A percentile compares a stretch with the other conserved stretches of the same genome.
phyloP scores from a whole-genome alignment of 2,113 vertebrate species.

The Galbula dea region DNA sequence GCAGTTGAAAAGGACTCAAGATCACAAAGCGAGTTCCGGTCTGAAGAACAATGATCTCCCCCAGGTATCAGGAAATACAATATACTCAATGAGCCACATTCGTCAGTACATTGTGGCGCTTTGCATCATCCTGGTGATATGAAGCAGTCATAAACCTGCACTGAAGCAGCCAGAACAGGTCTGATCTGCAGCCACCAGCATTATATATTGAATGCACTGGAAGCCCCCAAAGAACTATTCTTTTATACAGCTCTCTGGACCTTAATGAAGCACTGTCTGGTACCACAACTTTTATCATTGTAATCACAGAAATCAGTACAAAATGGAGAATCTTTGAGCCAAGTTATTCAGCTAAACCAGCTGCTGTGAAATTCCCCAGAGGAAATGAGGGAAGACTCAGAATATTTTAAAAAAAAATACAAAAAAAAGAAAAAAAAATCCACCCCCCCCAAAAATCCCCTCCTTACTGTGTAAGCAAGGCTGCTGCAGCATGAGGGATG shows the following conservation, averaged over 20 bases:
- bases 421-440: background rate
- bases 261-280: background rate
- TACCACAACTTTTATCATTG: background rate
- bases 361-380: constrained; percentile 10
- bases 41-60: constrained; percentile 32
- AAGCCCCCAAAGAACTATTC: background rate
- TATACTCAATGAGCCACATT: background rate
- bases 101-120: background rate
- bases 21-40: background rate
- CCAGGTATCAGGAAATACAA: background rate
- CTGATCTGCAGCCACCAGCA: background rate
- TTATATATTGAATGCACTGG: background rate
- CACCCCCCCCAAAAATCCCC: background rate
- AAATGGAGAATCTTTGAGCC: background rate
- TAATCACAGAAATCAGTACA: background rate
- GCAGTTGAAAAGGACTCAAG: constrained; percentile 34
- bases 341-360: background rate
- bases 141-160: background rate
- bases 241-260: background rate
- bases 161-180: background rate
- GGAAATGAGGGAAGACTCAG: background rate
- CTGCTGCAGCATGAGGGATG: background rate
- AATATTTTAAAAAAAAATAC: background rate
- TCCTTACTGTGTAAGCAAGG: background rate
- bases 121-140: background rate